Evolutionary conservation across 1,140 invertebrate genomes (phyloP).

Genomic region (Diploscapter pachys): DNA sequence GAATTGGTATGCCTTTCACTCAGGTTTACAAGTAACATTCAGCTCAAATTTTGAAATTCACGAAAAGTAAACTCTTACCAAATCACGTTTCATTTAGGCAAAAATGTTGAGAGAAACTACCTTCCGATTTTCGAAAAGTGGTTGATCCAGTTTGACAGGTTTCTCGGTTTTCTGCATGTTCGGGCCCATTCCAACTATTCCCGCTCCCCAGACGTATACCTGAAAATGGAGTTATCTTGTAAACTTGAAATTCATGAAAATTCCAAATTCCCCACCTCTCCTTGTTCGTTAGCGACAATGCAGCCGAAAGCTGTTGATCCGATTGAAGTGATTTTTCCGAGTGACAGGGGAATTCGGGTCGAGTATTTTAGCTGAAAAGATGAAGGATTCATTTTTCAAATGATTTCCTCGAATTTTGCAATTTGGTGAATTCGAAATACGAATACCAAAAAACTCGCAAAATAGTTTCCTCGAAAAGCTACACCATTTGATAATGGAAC

Average conservation of each 20-base stretch:
- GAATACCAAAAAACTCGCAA: too few species aligned
- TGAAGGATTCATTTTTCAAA: too few species aligned
- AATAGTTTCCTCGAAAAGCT: not conserved
- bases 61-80: not conserved
- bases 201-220: slow-evolving; percentile 31
- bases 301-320: slow-evolving; percentile 2
- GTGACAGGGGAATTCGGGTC: slow-evolving; percentile 1
- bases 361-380: not conserved
- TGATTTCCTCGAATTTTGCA: too few species aligned
- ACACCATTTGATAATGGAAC: not conserved
- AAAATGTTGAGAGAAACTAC: not conserved
- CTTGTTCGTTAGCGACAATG: not conserved
- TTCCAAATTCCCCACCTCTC: not conserved
- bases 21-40: too few species aligned
- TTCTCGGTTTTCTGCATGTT: slow-evolving; percentile 7
- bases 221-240: not conserved
- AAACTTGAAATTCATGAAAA: not conserved
- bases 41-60: too few species aligned
- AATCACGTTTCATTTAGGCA: not conserved
- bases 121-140: slow-evolving; percentile 22
- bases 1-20: too few species aligned
- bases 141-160: slow-evolving; percentile 24
- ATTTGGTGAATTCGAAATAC: too few species aligned
- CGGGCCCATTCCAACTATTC: slow-evolving; percentile 32
- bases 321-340: slow-evolving; percentile 1